Conservation (phyloP, 2,888 invertebrate genomes). For the Morinoia aosen region DNA sequence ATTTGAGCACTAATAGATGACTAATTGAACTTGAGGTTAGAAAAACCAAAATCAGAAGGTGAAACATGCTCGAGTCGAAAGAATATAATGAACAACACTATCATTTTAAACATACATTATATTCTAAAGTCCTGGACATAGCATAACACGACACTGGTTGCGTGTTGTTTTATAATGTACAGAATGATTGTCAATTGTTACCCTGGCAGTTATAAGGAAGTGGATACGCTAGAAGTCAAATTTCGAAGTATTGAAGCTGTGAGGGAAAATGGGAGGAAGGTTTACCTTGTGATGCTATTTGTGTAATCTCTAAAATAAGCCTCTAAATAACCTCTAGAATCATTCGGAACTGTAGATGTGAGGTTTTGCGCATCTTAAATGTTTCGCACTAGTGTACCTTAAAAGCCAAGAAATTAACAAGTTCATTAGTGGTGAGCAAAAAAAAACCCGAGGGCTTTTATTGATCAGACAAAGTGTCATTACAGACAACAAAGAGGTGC, state of each 20-base stretch:
- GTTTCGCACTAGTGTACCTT: conserved; percentile 9
- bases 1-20: no score
- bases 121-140: no score
- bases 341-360: neutral
- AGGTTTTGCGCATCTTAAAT: neutral
- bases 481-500: conserved; percentile 46
- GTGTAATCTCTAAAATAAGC: neutral
- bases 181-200: neutral
- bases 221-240: neutral
- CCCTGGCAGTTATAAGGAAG: neutral
- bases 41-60: no score
- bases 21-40: no score
- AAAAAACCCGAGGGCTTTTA: conserved; percentile 19
- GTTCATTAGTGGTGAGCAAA: conserved; percentile 42
- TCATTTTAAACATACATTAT: no score
- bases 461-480: conserved; percentile 53
- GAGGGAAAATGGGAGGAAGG: neutral
- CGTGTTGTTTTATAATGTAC: no score
- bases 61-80: no score
- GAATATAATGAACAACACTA: no score
- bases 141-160: no score
- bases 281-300: no score
- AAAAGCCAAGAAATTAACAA: conserved; percentile 51
- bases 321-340: neutral
- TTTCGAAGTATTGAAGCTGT: neutral